Evolutionary conservation across 2,113 vertebrate genomes (phyloP), one percentile per base, ranked within the genome.

Genomic region (Paramisgurnus dabryanus): DNA sequence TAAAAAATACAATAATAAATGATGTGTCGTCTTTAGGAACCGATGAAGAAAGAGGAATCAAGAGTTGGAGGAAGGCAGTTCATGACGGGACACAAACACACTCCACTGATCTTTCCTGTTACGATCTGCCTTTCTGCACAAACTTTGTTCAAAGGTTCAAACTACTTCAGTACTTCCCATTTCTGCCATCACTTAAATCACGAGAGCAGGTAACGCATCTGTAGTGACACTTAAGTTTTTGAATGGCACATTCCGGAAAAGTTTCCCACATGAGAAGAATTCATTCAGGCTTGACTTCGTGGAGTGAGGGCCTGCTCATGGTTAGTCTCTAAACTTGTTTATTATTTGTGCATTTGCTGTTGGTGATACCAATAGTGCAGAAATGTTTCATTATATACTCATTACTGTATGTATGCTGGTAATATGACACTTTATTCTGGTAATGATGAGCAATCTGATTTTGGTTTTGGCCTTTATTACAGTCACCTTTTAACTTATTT

Each of bases 11-110:
- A 34, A 34, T 34, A 34, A 34, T 34, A 34, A 34, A 34, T 34
- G 1, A 34, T 34, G 3, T 34, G 18, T 69, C 41, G 47, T 34
- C 17, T 12, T 40, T 18, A 93, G 92, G 92, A 34, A 91, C 89
- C 0, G 87, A 89, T 1, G 87, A 90, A 80, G 93, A 94, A 75
- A 81, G 92, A n/a, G 93, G 93, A 8, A 88, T 92, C 27, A 88
- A 86, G 15, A 87, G 17, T 66, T 94, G 91, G 91, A 80, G 87
- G 55, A 83, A 88, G 10, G 82, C 83, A 1, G 86, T 73, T 7
- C 78, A 87, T 10, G n/a, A 61, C 6, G 84, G 49, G 3, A 71
- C 43, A 55, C 40, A 39, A 47, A 11, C 60, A 1, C 34, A 67
- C 6, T 22, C 18, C 5, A 84, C 70, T 40, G 88, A 92, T 80